Percentiles rank a stretch among this genome's conserved stretches.
Evolutionary conservation across 2,797 vertebrate genomes (phyloP).

Genomic region (Apogon talboti): DNA sequence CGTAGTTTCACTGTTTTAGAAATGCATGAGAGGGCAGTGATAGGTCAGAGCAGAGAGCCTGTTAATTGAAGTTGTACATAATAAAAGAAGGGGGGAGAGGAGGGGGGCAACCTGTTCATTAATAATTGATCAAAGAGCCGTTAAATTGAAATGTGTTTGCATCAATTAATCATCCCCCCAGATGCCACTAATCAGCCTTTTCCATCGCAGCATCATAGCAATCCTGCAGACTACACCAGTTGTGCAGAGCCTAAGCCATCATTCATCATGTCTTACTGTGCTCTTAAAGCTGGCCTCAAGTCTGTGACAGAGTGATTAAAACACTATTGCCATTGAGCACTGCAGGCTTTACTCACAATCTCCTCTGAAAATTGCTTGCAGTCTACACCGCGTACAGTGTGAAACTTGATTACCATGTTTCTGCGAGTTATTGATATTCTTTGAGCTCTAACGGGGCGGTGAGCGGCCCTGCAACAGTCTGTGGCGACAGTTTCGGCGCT

Average conservation of each 20-base stretch:
- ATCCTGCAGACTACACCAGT: slow-evolving; percentile 56
- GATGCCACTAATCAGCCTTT: slow-evolving; percentile 79
- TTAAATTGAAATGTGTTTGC: slow-evolving; percentile 83
- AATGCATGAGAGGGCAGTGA: slow-evolving; percentile 44
- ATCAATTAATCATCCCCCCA: slow-evolving; percentile 83
- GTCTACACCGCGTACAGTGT: slow-evolving; percentile 41
- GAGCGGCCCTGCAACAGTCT: slow-evolving; percentile 20
- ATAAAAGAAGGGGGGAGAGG: slow-evolving; percentile 59
- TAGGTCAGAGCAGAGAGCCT: slow-evolving; percentile 59
- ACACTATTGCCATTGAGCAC: slow-evolving; percentile 62
- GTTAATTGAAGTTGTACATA: slow-evolving; percentile 74
- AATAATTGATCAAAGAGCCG: slow-evolving; percentile 82
- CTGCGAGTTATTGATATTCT: slow-evolving; percentile 68
- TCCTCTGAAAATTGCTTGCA: slow-evolving; percentile 57
- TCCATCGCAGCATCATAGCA: slow-evolving; percentile 66
- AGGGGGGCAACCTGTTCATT: slow-evolving; percentile 58
- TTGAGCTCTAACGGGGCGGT: slow-evolving; percentile 54
- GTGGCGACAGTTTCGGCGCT: slow-evolving; percentile 28
- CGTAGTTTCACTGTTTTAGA: slow-evolving; percentile 29
- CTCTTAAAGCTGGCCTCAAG: slow-evolving; percentile 67
- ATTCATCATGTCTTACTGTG: slow-evolving; percentile 72
- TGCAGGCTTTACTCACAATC: slow-evolving; percentile 64
- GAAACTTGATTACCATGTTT: slow-evolving; percentile 68
- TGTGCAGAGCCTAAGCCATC: slow-evolving; percentile 59
- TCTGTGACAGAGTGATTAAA: slow-evolving; percentile 79